These are phyloP conservation scores for Toxotes lorentzi DNA, from an alignment of 2,797 vertebrate species.

Conservation along the genomic window DNA sequence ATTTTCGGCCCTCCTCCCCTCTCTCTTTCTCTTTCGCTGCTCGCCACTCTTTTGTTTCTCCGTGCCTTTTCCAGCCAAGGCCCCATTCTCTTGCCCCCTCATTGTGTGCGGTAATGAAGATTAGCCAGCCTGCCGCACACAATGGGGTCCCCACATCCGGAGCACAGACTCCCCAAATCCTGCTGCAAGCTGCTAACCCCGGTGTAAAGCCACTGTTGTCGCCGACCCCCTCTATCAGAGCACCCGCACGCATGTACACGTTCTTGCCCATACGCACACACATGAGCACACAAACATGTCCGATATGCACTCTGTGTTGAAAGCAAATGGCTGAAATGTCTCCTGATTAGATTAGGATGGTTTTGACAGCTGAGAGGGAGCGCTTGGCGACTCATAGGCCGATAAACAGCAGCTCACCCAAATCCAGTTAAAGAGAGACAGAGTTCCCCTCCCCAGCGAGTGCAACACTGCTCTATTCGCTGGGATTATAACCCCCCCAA, in stretches of 20 bases:
- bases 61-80: slow-evolving; percentile 75
- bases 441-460: slow-evolving; percentile 78
- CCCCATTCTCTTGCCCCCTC: slow-evolving; percentile 74
- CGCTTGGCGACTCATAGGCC: slow-evolving; percentile 69
- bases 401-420: slow-evolving; percentile 83
- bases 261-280: slow-evolving; percentile 5
- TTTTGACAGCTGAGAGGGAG: slow-evolving; percentile 81
- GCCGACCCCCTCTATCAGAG: slow-evolving; percentile 50
- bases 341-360: slow-evolving; percentile 83
- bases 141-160: slow-evolving; percentile 79
- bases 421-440: slow-evolving; percentile 85
- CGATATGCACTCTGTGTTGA: slow-evolving; percentile 61
- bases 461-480: slow-evolving; percentile 69
- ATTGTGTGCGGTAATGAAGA: slow-evolving; percentile 84
- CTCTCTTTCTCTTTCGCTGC: slow-evolving; percentile 39
- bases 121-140: slow-evolving; percentile 82
- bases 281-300: slow-evolving; percentile 37
- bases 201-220: slow-evolving; percentile 71
- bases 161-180: slow-evolving; percentile 79
- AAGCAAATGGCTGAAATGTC: slow-evolving; percentile 78
- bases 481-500: slow-evolving; percentile 71
- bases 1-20: slow-evolving; percentile 53
- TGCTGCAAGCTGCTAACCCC: slow-evolving; percentile 77
- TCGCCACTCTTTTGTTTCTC: slow-evolving; percentile 76
- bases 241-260: slow-evolving; percentile 19